A percentile compares a stretch with the other conserved stretches of the same genome.
phyloP scores from a whole-genome alignment of 2,888 invertebrate species.

The Nudaria mundana region DNA sequence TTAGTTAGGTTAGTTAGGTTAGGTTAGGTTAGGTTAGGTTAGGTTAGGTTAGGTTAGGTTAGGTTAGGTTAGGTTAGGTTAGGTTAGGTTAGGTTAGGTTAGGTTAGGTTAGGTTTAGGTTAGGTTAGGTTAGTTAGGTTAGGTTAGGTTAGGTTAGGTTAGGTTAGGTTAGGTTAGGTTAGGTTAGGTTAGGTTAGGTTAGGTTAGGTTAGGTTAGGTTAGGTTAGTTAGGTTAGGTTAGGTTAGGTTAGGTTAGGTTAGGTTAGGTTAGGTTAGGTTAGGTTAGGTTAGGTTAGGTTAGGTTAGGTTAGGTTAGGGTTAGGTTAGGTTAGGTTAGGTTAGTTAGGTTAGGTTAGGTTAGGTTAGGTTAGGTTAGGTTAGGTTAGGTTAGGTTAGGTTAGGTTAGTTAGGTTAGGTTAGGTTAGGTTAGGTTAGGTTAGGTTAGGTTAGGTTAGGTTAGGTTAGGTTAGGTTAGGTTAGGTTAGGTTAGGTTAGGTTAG shows the following conservation, averaged over 20 bases:
- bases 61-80: conserved; percentile 20
- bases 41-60: conserved; percentile 9
- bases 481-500: conserved; percentile 22
- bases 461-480: conserved; percentile 22
- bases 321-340: conserved; percentile 6
- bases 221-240: conserved; percentile 14
- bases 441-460: conserved; percentile 19
- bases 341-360: conserved; percentile 4
- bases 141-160: conserved; percentile 13
- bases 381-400: conserved; percentile 2
- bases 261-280: conserved; percentile 14
- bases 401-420: conserved; percentile 8
- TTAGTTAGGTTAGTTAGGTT: background rate
- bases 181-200: conserved; percentile 12
- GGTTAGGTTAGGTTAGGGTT: no score
- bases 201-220: conserved; percentile 10
- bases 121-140: conserved; percentile 14
- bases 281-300: conserved; percentile 7
- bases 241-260: conserved; percentile 15
- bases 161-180: conserved; percentile 10
- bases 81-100: conserved; percentile 13
- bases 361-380: conserved; percentile 4
- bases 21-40: conserved; percentile 7
- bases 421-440: conserved; percentile 13
- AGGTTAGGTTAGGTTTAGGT: conserved; percentile 15